phyloP scores from a whole-genome alignment of 2,113 vertebrate genomes.

The Scartelaos histophorus region DNA sequence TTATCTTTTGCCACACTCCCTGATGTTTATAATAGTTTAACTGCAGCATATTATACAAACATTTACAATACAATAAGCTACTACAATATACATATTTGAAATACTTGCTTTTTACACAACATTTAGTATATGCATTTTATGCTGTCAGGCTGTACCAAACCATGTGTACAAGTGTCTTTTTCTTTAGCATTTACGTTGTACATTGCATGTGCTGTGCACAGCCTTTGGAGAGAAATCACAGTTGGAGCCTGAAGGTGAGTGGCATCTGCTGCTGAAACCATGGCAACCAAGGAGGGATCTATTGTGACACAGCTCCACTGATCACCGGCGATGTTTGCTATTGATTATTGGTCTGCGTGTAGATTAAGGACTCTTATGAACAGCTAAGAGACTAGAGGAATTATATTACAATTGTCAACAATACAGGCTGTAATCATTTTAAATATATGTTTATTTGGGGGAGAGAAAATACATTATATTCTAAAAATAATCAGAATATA shows the following conservation, averaged over 20 bases:
- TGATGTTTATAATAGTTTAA: no score
- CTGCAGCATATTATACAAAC: no score
- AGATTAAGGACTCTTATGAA: conserved; percentile 16
- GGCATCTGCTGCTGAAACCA: conserved; percentile 55
- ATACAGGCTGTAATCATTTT: not conserved
- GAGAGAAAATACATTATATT: no score
- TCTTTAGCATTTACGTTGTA: not conserved
- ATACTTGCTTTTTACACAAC: no score
- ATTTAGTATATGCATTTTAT: no score
- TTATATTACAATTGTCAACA: not conserved
- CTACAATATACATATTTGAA: no score
- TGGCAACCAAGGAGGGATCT: conserved; percentile 43
- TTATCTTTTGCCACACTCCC: no score
- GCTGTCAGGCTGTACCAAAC: no score
- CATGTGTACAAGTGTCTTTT: not conserved
- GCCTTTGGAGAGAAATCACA: conserved; percentile 19
- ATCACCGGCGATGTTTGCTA: conserved; percentile 52
- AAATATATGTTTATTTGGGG: no score
- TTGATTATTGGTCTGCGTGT: conserved; percentile 20
- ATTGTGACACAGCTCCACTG: conserved; percentile 28
- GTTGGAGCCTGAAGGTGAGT: conserved; percentile 53
- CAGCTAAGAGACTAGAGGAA: not conserved
- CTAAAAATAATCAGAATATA: no score
- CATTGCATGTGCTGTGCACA: not conserved
- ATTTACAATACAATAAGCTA: no score